These are phyloP conservation scores for Oxygymnocypris stewartii DNA, from an alignment of 2,113 vertebrate genomes.

Conservation along the genomic window DNA sequence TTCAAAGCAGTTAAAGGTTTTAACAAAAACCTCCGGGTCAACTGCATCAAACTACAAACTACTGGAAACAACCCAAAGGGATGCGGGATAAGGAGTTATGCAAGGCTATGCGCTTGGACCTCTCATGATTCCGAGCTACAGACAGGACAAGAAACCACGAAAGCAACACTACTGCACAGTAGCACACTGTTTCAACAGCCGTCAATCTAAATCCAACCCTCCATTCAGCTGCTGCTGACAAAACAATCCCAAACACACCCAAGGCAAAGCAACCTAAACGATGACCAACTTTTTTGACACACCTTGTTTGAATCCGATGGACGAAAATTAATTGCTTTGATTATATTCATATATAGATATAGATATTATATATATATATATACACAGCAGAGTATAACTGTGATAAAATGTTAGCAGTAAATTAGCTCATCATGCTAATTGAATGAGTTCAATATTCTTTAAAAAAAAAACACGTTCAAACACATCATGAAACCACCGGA, in stretches of 20 bases:
- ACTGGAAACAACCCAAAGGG: conserved; percentile 27
- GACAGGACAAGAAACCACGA: conserved; percentile 42
- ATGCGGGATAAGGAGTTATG: conserved; percentile 21
- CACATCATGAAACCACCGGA: conserved; percentile 66
- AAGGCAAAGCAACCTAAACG: conserved; percentile 60
- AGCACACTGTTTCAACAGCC: conserved; percentile 60
- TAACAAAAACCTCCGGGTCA: conserved; percentile 19
- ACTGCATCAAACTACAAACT: conserved; percentile 31
- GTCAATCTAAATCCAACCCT: conserved; percentile 30
- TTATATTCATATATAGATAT: conserved; percentile 75
- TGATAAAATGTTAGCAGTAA: conserved; percentile 71
- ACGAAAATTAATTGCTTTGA: conserved; percentile 72
- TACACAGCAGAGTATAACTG: conserved; percentile 74
- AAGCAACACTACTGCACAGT: conserved; percentile 66
- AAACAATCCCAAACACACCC: conserved; percentile 57
- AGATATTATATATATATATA: conserved; percentile 72
- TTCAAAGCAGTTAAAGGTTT: conserved; percentile 13
- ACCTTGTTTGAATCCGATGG: conserved; percentile 61
- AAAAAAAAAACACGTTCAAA: conserved; percentile 63
- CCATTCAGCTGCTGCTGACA: conserved; percentile 48
- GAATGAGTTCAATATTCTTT: conserved; percentile 64
- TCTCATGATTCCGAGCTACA: conserved; percentile 50
- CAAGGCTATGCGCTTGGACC: conserved; percentile 30
- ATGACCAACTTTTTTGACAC: conserved; percentile 50
- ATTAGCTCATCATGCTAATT: conserved; percentile 75